A percentile compares a stretch with the other conserved stretches of the same genome.
phyloP scores from a whole-genome alignment of 2,113 vertebrate genomes.

The Notiomystis cincta region DNA sequence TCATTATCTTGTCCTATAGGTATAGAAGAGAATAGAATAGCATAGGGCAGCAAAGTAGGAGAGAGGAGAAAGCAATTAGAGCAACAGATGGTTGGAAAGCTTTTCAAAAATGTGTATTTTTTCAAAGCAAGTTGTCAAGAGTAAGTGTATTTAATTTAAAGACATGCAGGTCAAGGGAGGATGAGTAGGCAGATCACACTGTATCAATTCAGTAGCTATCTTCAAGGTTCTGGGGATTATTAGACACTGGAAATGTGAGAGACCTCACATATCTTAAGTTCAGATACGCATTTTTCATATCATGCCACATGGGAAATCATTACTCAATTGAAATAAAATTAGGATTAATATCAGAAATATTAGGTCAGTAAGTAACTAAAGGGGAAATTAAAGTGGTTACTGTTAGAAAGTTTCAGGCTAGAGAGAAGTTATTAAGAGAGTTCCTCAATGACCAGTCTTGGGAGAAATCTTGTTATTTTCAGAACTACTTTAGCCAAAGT shows the following conservation, averaged over 20 bases:
- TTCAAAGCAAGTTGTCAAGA: neutral
- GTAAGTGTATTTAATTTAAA: neutral
- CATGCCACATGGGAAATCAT: neutral
- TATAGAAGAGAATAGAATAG: neutral
- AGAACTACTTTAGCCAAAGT: neutral
- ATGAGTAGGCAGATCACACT: neutral
- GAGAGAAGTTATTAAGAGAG: neutral
- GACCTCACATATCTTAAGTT: neutral
- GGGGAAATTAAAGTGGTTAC: neutral
- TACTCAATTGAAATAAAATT: neutral
- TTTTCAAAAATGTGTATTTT: neutral
- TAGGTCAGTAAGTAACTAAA: neutral
- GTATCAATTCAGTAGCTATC: neutral
- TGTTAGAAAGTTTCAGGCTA: neutral
- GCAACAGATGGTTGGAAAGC: neutral
- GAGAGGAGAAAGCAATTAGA: neutral
- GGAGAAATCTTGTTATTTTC: neutral
- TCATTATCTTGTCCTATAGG: neutral
- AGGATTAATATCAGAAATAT: constrained; percentile 16
- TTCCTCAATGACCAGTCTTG: neutral
- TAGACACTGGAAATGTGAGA: neutral
- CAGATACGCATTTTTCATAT: neutral
- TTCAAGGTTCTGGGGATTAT: neutral
- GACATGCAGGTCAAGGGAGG: neutral
- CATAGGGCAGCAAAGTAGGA: neutral